phyloP scores from a whole-genome alignment of 2,113 vertebrate genomes.

The Microtus montanus region DNA sequence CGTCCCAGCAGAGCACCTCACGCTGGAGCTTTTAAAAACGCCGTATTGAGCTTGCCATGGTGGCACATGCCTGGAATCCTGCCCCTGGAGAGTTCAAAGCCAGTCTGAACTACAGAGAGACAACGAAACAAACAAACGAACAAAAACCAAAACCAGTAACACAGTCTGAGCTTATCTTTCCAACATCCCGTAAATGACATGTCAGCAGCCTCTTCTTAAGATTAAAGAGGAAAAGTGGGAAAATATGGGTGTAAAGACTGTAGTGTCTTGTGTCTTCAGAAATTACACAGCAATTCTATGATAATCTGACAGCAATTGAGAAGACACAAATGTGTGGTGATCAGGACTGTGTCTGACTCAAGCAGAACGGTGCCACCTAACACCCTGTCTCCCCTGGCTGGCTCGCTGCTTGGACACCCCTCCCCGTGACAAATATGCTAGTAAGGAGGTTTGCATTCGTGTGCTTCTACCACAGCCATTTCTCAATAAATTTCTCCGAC shows the following conservation, averaged over 20 bases:
- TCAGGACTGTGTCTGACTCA: slow-evolving; percentile 50
- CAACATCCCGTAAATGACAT: background rate
- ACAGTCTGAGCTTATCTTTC: background rate
- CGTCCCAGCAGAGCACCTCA: background rate
- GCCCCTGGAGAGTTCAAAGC: background rate
- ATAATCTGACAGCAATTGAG: slow-evolving; percentile 78
- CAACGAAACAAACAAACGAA: background rate
- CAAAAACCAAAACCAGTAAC: background rate
- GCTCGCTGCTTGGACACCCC: slow-evolving; percentile 77
- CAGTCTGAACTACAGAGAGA: background rate
- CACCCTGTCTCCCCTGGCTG: slow-evolving; percentile 68
- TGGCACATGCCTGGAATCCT: background rate
- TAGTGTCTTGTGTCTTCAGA: slow-evolving; percentile 65
- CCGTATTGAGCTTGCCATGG: too few relatives aligned
- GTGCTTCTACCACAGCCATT: slow-evolving; percentile 81
- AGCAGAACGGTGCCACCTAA: slow-evolving; percentile 68
- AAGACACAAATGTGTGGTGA: slow-evolving; percentile 73
- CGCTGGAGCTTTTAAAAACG: background rate
- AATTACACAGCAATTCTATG: slow-evolving; percentile 75
- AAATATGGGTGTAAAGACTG: slow-evolving; percentile 64
- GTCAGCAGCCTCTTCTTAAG: slow-evolving; percentile 46
- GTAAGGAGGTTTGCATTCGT: slow-evolving; percentile 80
- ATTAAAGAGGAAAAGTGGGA: background rate
- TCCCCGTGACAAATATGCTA: slow-evolving; percentile 81
- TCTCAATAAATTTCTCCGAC: slow-evolving; percentile 84